Conservation (phyloP, 2,113 vertebrate genomes). For the Shinisaurus crocodilurus region DNA sequence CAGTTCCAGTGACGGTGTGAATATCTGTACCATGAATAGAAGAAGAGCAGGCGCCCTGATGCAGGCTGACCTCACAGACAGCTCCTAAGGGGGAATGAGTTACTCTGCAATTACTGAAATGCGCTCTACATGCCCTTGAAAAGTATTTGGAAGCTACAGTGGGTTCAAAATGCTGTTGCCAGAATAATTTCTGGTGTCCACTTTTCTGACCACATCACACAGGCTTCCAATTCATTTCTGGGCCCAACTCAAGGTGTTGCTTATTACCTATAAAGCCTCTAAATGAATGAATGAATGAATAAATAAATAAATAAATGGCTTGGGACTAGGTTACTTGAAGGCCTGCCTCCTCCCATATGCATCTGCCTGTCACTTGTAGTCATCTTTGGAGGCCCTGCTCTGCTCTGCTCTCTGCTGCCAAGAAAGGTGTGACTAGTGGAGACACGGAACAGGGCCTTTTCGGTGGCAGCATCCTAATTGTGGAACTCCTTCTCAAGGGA, state of each 20-base stretch:
- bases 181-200: neutral
- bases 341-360: neutral
- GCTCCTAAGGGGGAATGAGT: neutral
- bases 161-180: neutral
- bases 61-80: neutral
- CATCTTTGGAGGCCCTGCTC: neutral
- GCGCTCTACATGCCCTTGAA: neutral
- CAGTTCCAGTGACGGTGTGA: no score
- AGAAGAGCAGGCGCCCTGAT: neutral
- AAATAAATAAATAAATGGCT: no score
- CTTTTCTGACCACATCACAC: slow-evolving; percentile 6
- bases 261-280: neutral
- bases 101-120: neutral
- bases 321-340: neutral
- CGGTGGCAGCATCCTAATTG: neutral
- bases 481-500: neutral
- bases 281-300: no score
- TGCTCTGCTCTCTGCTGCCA: neutral
- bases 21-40: neutral
- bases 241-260: neutral
- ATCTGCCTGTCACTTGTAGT: neutral
- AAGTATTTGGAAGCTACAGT: neutral
- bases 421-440: neutral
- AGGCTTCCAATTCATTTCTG: neutral
- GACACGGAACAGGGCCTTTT: neutral